Evolutionary conservation across 2,888 invertebrate species (phyloP).

Genomic region (Sisyra terminalis): DNA sequence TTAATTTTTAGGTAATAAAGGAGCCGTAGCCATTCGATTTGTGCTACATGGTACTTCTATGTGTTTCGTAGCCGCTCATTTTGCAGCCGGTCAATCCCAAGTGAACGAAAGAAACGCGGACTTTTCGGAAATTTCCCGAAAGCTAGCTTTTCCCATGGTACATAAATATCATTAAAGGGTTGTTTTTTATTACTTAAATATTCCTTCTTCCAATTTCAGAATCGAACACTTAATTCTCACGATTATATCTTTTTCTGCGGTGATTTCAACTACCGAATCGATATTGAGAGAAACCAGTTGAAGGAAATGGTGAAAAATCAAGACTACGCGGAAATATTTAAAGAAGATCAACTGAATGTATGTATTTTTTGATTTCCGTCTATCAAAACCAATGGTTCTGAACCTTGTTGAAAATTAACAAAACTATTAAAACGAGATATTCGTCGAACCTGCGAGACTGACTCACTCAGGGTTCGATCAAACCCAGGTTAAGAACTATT

Average conservation of each 20-base stretch:
- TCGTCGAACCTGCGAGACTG: no score
- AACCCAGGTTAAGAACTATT: background rate
- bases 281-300: slow-evolving; percentile 88
- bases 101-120: slow-evolving; percentile 90
- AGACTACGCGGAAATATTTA: slow-evolving; percentile 57
- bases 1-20: slow-evolving; percentile 62
- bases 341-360: slow-evolving; percentile 71
- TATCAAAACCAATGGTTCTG: background rate
- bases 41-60: slow-evolving; percentile 84
- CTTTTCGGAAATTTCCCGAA: slow-evolving; percentile 87
- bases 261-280: slow-evolving; percentile 96
- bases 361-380: slow-evolving; percentile 7
- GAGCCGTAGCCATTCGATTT: slow-evolving; percentile 84
- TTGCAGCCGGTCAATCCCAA: slow-evolving; percentile 97
- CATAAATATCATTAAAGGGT: slow-evolving; percentile 10
- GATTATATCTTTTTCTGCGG: slow-evolving; percentile 99
- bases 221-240: slow-evolving; percentile 80
- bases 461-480: no score
- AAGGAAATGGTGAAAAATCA: slow-evolving; percentile 65
- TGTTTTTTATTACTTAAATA: no score
- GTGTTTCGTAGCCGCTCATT: slow-evolving; percentile 97
- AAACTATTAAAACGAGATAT: no score
- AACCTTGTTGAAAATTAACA: background rate
- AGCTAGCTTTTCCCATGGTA: slow-evolving; percentile 75
- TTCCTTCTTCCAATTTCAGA: no score